Base-by-base conservation (phyloP, 2,113 vertebrate genomes). In the Thalassoma bifasciatum region DNA sequence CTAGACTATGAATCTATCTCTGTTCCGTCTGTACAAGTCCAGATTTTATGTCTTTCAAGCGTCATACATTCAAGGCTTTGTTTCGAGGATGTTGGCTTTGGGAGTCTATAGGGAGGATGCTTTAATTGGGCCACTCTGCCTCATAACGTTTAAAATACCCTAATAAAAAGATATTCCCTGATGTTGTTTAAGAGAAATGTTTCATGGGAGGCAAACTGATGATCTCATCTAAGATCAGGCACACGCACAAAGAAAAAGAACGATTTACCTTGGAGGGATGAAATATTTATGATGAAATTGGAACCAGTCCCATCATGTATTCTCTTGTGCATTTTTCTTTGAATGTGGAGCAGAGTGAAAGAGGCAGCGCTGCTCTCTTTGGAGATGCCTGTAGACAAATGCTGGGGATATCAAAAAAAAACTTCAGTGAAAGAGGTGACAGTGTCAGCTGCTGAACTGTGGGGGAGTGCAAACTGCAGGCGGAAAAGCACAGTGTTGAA, bases 221-320 rank as follows among this genome's bases (percentile, higher is more conserved):
- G 72, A 79, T 67, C 76, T 78, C 69, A 85, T 36, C 49, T n/a
- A 46, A 17, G 17, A 40, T 40, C 50, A 59, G 34, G 13, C 42
- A 44, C 42, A 14, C 4, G 2, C 2, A n/a, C 46, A 36, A 42
- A 56, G 36, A 60, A 62, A 49, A n/a, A n/a, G n/a, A n/a, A n/a
- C n/a, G n/a, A n/a, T n/a, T 68, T 70, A 53, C 37, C 52, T 66
- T 26, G 42, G 70, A 30, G 19, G 52, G 67, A 82, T 90, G 17
- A 90, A 92, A 88, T 88, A 91, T 92, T 90, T 71, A 91, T 86
- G 71, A 71, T 58, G 70, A 71, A 64, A 86, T 85, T 83, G 57
- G 83, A 88, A 70, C 63, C 59, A 86, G 86, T 81, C 82, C 82
- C 75, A 79, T 77, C 82, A 66, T 84, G 69, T 79, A 69, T 78